Base-by-base conservation (phyloP, 2,113 vertebrate genomes). In the Misgurnus anguillicaudatus region DNA sequence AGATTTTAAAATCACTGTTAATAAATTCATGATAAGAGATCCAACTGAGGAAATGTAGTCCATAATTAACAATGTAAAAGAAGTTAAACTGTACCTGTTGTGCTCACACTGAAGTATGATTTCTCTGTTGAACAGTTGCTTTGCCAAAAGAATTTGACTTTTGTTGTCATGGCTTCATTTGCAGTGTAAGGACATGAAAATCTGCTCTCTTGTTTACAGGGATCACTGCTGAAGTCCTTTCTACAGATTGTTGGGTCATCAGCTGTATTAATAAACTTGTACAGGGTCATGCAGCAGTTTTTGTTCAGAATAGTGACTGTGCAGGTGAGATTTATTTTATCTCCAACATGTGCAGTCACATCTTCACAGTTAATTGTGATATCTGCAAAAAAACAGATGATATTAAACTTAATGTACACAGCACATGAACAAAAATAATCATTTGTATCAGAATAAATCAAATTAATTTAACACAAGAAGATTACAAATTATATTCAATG, bases 61-160 rank as follows among this genome's bases (percentile, higher is more conserved):
- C 24, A 31, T 31, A 31, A 31, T 31, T 31, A 21, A 6, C 63
- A 16, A 2, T 17, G 39, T 41, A 2, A 24, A 13, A 7, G 41
- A 10, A 14, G 41, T 21, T 24, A 24, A 21, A 47, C 9, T 45
- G 14, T 62, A 61, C 75, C 62, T 67, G 48, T 17, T 67, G n/a
- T 38, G 0, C 0, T 1, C 38, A 77, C 48, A 55, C 5, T 17
- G n/a, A 76, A 65, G 24, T 31, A 1, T 31, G 24, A n/a, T 0
- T 17, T 2, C 13, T 0, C 1, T 3, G 0, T 1, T 0, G 0
- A 0, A 21, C 0, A 1, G 0, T 0, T 0, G 13, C 38, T 5
- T 24, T 42, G 36, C 19, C 57, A 3, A 21, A 14, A 77, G 47
- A 77, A 66, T 42, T 1, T 57, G 39, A 66, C 8, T 24, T 0